These are phyloP conservation scores for Cephus runcator DNA, from an alignment of 2,888 invertebrate genomes.

Conservation along the genomic window DNA sequence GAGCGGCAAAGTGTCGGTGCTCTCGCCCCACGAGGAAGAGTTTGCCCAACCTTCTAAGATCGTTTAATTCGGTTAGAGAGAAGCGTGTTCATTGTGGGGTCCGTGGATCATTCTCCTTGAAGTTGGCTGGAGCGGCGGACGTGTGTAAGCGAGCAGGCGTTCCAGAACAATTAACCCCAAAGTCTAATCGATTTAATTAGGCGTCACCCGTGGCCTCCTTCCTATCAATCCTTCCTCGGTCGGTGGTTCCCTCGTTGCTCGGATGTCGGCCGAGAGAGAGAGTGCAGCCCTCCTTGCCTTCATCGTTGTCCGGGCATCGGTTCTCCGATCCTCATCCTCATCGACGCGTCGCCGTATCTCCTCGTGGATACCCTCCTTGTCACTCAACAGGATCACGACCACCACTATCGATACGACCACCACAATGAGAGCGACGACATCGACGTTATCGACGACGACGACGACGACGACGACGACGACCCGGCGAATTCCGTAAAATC, in stretches of 20 bases:
- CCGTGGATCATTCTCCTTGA: slow-evolving; percentile 29
- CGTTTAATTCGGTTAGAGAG: slow-evolving; percentile 28
- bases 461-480: background rate
- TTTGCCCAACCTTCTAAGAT: slow-evolving; percentile 27
- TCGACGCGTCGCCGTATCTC: slow-evolving; percentile 31
- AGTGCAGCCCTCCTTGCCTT: slow-evolving; percentile 3
- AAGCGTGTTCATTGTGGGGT: slow-evolving; percentile 20
- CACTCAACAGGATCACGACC: background rate
- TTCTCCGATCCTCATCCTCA: slow-evolving; percentile 38
- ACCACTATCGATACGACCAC: background rate
- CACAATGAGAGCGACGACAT: background rate
- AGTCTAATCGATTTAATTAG: slow-evolving; percentile 61
- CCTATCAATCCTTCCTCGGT: slow-evolving; percentile 38
- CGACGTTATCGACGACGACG: slow-evolving; percentile 1
- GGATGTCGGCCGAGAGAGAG: background rate
- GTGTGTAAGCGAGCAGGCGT: slow-evolving; percentile 34
- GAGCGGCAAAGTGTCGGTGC: slow-evolving; percentile 9
- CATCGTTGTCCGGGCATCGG: slow-evolving; percentile 1
- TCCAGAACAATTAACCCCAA: slow-evolving; percentile 62
- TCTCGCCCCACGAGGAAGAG: slow-evolving; percentile 10
- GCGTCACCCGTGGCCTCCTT: slow-evolving; percentile 43
- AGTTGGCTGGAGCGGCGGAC: slow-evolving; percentile 13
- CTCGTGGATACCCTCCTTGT: slow-evolving; percentile 6
- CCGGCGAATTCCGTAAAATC: background rate
- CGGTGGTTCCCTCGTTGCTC: slow-evolving; percentile 7